Base-by-base conservation (phyloP, 2,113 vertebrate species). In the Pteropus alecto region DNA sequence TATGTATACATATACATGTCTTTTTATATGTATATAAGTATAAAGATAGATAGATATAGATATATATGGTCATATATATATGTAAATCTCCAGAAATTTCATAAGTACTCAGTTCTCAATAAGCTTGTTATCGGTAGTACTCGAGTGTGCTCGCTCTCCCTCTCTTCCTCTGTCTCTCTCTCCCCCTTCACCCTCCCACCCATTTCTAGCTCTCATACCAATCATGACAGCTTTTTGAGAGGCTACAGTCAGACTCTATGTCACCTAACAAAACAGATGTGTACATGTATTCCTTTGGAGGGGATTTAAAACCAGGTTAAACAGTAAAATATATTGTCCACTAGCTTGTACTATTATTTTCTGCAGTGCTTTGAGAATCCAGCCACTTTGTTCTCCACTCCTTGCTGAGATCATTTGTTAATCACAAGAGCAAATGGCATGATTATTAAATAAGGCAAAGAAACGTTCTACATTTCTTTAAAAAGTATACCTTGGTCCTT, bases 401-500 rank as follows among this genome's bases (percentile, higher is more conserved):
- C 73, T 58, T 56, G 73, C 46, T 76, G 35, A 95, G 33, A 51
- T 51, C 10, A 48, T 81, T 74, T 46, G 65, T 81, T 96, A 56
- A 90, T 61, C 88, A 93, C 28, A 91, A 41, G 26, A 63, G 18
- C 28, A 90, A 81, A 90, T 60, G 76, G 13, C 60, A 22, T 71
- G 67, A 85, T 88, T 82, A 79, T 67, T 82, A 82, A 92, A 61
- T 73, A 58, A 85, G 28, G 38, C 56, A 94, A 84, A 90, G 68
- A 43, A 68, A 30, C 6, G 16, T 58, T 3, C 43, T 67, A 18
- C 26, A 33, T 51, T 51, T 35, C 58, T 56, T 41, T 0, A 15
- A 46, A 60, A 77, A 83, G 9, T 18, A 51, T 51, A 14, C 33
- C 15, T 86, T 33, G 43, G n/a, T 87, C 21, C 22, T 96, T 87